These are phyloP conservation scores for Neodontobutis hainanensis DNA, from an alignment of 2,113 vertebrate genomes.

Conservation along the genomic window DNA sequence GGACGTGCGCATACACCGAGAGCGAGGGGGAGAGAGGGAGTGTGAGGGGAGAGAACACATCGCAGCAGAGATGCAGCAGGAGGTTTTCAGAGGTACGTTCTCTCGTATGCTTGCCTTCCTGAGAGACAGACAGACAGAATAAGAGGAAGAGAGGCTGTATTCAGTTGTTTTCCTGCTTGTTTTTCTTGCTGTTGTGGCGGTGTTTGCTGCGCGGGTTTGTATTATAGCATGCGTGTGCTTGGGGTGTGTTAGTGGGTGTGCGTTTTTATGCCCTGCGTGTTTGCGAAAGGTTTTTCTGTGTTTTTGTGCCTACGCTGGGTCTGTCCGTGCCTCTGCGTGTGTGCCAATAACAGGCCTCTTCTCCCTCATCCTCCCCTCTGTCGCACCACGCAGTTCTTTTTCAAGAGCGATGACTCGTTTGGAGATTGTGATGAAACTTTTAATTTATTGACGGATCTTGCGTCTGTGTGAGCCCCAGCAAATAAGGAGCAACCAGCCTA, in stretches of 20 bases:
- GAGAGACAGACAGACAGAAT: conserved; percentile 74
- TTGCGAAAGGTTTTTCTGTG: conserved; percentile 56
- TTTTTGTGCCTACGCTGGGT: conserved; percentile 23
- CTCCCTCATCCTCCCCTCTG: conserved; percentile 80
- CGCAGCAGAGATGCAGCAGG: conserved; percentile 86
- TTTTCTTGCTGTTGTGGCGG: conserved; percentile 63
- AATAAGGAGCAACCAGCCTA: conserved; percentile 20
- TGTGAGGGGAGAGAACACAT: conserved; percentile 81
- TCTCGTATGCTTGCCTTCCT: conserved; percentile 82
- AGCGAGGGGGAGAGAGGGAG: conserved; percentile 70
- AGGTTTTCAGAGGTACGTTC: conserved; percentile 85
- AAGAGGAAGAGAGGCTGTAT: conserved; percentile 70
- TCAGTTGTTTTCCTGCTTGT: conserved; percentile 72
- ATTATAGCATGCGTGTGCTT: conserved; percentile 62
- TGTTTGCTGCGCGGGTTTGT: conserved; percentile 64
- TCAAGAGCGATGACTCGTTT: conserved; percentile 79
- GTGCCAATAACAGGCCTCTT: conserved; percentile 78
- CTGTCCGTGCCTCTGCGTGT: conserved; percentile 43
- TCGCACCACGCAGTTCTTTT: conserved; percentile 83
- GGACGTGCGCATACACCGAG: conserved; percentile 68
- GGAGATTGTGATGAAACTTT: conserved; percentile 74
- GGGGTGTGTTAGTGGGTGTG: conserved; percentile 63
- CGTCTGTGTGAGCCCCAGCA: conserved; percentile 40
- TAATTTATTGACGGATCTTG: conserved; percentile 56
- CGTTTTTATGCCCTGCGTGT: conserved; percentile 62